phyloP scores from a whole-genome alignment of 2,113 vertebrate species.

The Chaenocephalus aceratus region DNA sequence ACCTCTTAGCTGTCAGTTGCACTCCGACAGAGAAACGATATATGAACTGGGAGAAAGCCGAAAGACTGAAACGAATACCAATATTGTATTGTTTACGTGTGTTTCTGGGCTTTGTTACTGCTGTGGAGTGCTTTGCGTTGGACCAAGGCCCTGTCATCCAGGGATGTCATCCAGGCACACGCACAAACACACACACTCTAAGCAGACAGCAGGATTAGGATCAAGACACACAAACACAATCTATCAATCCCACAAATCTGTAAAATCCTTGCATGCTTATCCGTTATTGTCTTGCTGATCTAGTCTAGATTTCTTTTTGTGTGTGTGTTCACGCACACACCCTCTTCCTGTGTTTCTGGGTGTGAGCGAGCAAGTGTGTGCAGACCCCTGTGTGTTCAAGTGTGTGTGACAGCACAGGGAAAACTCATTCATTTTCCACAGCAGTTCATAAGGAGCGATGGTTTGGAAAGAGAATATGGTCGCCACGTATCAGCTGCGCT shows the following conservation, averaged over 20 bases:
- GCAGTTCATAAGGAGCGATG: conserved; percentile 5
- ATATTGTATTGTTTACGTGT: conserved; percentile 3
- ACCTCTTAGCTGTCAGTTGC: conserved; percentile 54
- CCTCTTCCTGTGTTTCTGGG: not conserved
- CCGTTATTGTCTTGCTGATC: conserved; percentile 32
- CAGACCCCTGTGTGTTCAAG: conserved; percentile 5
- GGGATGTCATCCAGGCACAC: not conserved
- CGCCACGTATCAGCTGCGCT: conserved; percentile 13
- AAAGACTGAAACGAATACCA: conserved; percentile 44
- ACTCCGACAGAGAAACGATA: conserved; percentile 46
- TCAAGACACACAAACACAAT: conserved; percentile 26
- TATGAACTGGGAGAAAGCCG: conserved; percentile 23
- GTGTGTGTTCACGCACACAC: not conserved
- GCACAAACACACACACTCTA: conserved; percentile 2
- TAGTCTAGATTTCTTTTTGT: conserved; percentile 41
- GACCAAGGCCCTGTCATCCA: not conserved
- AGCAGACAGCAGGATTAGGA: conserved; percentile 42
- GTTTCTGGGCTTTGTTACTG: conserved; percentile 2
- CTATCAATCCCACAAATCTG: conserved; percentile 31
- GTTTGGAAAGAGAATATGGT: conserved; percentile 29
- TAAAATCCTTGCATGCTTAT: conserved; percentile 36
- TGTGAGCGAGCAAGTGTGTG: conserved; percentile 16
- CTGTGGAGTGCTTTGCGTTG: not conserved
- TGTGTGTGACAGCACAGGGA: not conserved
- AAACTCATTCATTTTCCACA: conserved; percentile 15